Conservation (phyloP, 2,113 vertebrate genomes). For the Platichthys flesus region DNA sequence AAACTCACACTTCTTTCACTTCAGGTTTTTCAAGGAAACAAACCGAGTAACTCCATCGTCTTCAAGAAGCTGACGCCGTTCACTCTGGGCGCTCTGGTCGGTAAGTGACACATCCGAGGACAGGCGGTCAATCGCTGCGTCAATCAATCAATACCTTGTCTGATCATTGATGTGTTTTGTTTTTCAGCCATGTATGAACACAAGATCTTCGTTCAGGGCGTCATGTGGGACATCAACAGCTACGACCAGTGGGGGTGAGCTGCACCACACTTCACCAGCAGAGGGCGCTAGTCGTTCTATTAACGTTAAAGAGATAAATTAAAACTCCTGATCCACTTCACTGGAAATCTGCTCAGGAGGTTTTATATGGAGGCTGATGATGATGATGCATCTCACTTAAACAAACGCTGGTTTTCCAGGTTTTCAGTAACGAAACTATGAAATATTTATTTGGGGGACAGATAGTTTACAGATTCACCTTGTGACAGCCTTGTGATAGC, state of each 20-base stretch:
- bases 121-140: not conserved
- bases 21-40: conserved; percentile 97
- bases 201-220: conserved; percentile 98
- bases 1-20: not conserved
- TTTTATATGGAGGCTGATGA: too few species aligned
- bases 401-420: too few species aligned
- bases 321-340: too few species aligned
- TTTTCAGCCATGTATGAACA: conserved; percentile 95
- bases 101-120: conserved; percentile 75
- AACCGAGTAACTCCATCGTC: conserved; percentile 94
- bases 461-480: too few species aligned
- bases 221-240: conserved; percentile 98
- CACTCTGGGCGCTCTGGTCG: conserved; percentile 90
- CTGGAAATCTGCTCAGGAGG: too few species aligned
- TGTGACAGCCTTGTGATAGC: too few species aligned
- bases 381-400: too few species aligned
- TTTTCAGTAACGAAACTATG: too few species aligned
- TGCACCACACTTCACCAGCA: not conserved
- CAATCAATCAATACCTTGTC: not conserved
- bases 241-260: conserved; percentile 98
- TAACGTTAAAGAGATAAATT: too few species aligned
- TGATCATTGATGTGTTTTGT: not conserved
- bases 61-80: conserved; percentile 94
- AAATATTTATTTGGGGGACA: too few species aligned
- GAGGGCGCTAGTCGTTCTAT: not conserved